A percentile compares a stretch with the other conserved stretches of the same genome.
Evolutionary conservation across 1,140 invertebrate species (phyloP).

Genomic region (Heterodera carotae): DNA sequence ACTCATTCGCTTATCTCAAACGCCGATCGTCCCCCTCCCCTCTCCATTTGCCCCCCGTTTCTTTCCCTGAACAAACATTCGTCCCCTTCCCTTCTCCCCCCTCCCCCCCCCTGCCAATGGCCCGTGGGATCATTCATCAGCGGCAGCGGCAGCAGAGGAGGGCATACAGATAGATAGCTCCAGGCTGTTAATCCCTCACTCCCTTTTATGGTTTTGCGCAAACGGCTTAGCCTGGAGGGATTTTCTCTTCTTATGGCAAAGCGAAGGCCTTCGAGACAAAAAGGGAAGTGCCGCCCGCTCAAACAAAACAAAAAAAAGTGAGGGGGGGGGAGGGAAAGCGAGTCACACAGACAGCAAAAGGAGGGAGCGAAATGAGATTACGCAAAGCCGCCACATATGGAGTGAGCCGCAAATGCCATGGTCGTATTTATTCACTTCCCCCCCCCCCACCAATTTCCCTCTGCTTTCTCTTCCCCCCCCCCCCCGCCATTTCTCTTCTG

Average conservation of each 20-base stretch:
- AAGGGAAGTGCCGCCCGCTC: background rate
- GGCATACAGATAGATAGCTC: background rate
- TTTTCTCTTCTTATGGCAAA: background rate
- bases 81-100: background rate
- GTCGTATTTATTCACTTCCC: too few relatives aligned
- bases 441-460: background rate
- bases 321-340: background rate
- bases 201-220: constrained; percentile 12
- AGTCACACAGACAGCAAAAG: background rate
- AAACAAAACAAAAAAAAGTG: constrained; percentile 10
- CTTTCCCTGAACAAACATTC: constrained; percentile 11
- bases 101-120: background rate
- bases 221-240: background rate
- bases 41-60: background rate
- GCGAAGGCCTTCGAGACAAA: background rate
- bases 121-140: background rate
- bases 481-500: background rate
- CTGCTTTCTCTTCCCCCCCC: background rate
- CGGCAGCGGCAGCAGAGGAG: background rate
- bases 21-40: background rate
- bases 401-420: too few relatives aligned
- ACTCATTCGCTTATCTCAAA: background rate
- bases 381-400: too few relatives aligned
- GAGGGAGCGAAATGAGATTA: background rate
- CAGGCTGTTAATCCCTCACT: background rate